Evolutionary conservation across 2,113 vertebrate genomes (phyloP).

Genomic region (Mungos mungo): DNA sequence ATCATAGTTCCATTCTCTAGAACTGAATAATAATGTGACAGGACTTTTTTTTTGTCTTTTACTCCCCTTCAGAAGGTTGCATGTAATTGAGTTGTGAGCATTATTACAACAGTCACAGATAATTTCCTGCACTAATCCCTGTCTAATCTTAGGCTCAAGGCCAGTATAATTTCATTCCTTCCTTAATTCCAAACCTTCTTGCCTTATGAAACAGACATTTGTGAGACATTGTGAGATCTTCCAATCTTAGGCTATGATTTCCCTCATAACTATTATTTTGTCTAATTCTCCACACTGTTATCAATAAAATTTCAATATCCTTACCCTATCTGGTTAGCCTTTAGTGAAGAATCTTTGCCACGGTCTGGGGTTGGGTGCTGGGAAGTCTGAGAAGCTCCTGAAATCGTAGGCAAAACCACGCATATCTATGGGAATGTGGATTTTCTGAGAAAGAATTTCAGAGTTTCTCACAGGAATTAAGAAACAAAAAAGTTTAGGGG

Average conservation of each 20-base stretch:
- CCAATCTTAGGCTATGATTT: neutral
- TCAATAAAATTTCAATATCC: neutral
- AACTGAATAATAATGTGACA: conserved; percentile 34
- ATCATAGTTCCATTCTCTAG: conserved; percentile 51
- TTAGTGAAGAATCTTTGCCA: neutral
- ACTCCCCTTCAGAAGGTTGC: conserved; percentile 26
- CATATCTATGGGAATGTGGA: neutral
- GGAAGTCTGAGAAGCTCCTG: neutral
- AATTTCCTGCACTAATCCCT: neutral
- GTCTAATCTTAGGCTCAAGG: neutral
- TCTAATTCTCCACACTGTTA: neutral
- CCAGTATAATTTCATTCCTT: neutral
- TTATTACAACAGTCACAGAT: neutral
- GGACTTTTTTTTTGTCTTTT: neutral
- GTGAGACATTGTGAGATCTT: neutral
- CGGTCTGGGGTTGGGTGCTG: neutral
- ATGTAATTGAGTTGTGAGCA: neutral
- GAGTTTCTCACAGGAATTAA: conserved; percentile 27
- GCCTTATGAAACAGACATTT: neutral
- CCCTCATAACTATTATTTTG: neutral
- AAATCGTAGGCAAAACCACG: conserved; percentile 18
- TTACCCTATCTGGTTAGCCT: neutral
- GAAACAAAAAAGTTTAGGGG: neutral
- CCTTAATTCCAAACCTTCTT: conserved; percentile 44
- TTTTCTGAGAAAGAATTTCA: neutral